Percentiles rank a stretch among this genome's conserved stretches.
Evolutionary conservation across 2,113 vertebrate genomes (phyloP).

Genomic region (Pristiophorus japonicus): DNA sequence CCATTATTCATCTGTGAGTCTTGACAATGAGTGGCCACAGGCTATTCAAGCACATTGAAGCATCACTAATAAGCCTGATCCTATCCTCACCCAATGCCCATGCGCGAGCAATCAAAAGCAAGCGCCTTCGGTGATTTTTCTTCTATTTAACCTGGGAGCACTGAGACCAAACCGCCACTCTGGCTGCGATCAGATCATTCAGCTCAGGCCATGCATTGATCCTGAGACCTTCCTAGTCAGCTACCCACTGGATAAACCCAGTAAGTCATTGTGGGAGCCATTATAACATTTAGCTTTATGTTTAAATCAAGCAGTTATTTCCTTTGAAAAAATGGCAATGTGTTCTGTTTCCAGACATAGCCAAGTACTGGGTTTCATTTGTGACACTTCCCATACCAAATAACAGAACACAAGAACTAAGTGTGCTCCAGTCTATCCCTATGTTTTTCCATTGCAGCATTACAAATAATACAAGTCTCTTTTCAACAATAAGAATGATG

Average conservation of each 20-base stretch:
- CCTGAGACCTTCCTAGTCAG: not conserved
- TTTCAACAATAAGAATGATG: no score
- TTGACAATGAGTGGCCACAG: not conserved
- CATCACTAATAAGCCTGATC: not conserved
- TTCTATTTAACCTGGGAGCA: not conserved
- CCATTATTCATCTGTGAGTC: not conserved
- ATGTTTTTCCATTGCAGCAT: no score
- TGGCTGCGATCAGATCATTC: not conserved
- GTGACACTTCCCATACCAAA: no score
- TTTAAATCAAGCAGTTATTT: no score
- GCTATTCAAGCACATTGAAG: not conserved
- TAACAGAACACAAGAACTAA: no score
- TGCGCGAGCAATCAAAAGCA: not conserved
- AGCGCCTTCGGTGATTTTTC: not conserved
- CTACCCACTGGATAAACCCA: not conserved
- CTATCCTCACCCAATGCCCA: not conserved
- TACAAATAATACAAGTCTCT: no score
- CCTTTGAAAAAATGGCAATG: no score
- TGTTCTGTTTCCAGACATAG: no score
- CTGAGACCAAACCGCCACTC: not conserved
- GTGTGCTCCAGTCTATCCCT: no score
- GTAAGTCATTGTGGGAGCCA: not conserved
- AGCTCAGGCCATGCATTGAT: not conserved
- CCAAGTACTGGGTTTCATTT: no score
- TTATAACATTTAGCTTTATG: no score